Evolutionary conservation across 1,140 invertebrate species (phyloP).

Genomic region (Chlorops oryzae): DNA sequence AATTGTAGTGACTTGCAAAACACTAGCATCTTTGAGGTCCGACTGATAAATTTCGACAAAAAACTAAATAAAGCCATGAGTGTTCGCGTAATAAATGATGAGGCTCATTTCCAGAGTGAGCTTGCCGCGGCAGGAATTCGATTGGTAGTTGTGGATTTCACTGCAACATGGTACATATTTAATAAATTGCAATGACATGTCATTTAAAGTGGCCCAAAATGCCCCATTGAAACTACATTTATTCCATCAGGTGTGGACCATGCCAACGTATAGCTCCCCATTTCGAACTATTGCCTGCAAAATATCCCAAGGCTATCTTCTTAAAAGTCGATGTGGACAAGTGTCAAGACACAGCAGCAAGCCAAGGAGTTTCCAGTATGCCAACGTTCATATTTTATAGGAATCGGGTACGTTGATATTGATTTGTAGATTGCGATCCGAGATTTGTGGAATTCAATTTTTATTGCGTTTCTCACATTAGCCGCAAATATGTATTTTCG

Average conservation of each 20-base stretch:
- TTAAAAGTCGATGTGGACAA: slow-evolving; percentile 92
- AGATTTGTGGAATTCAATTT: not conserved
- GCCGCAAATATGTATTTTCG: no score
- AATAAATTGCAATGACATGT: slow-evolving; percentile 1
- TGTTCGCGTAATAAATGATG: slow-evolving; percentile 52
- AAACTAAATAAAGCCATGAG: no score
- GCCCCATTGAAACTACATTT: not conserved
- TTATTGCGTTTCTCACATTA: no score
- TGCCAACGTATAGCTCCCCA: slow-evolving; percentile 87
- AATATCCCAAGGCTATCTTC: slow-evolving; percentile 86
- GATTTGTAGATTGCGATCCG: not conserved
- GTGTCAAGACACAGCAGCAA: slow-evolving; percentile 76
- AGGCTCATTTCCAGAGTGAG: slow-evolving; percentile 77
- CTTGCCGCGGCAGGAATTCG: slow-evolving; percentile 72
- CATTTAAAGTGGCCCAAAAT: no score
- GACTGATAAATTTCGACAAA: no score
- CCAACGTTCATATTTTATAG: slow-evolving; percentile 96
- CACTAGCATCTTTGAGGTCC: no score
- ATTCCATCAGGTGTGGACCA: slow-evolving; percentile 76
- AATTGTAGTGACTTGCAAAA: no score
- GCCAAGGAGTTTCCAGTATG: slow-evolving; percentile 88
- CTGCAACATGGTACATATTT: slow-evolving; percentile 72
- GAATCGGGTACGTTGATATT: slow-evolving; percentile 67
- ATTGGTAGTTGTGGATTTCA: slow-evolving; percentile 92
- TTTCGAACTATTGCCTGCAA: slow-evolving; percentile 77